A percentile compares a stretch with the other conserved stretches of the same genome.
Evolutionary conservation across 2,888 invertebrate species (phyloP).

Genomic region (Argyresthia goedartella): DNA sequence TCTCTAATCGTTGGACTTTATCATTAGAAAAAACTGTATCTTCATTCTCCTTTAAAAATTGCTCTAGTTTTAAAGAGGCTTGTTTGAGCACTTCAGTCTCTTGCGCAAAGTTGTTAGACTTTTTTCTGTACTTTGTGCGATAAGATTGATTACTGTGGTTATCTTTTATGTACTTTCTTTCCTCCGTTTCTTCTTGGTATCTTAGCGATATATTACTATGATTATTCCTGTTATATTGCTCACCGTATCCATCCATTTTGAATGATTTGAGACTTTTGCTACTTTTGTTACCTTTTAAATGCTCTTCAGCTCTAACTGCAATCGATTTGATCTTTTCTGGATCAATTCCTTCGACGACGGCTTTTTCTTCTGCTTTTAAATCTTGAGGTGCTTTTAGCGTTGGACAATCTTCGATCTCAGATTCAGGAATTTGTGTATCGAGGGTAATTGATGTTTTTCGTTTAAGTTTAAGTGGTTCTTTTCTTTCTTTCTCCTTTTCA

Average conservation of each 20-base stretch:
- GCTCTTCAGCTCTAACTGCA: conserved; percentile 47
- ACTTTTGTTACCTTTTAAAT: conserved; percentile 22
- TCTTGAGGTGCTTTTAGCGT: conserved; percentile 63
- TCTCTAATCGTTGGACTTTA: conserved; percentile 42
- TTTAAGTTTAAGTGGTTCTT: conserved; percentile 34
- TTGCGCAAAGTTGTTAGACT: conserved; percentile 70
- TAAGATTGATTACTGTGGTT: conserved; percentile 58
- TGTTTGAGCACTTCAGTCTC: conserved; percentile 72
- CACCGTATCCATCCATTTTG: conserved; percentile 53
- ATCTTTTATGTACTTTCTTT: conserved; percentile 54
- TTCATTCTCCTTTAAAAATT: conserved; percentile 56
- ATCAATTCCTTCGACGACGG: conserved; percentile 48
- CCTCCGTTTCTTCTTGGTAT: conserved; percentile 49
- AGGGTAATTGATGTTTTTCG: conserved; percentile 49
- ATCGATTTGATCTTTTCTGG: conserved; percentile 49
- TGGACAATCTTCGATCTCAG: conserved; percentile 64
- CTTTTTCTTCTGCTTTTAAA: conserved; percentile 64
- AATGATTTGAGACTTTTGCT: conserved; percentile 52
- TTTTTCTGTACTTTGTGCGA: conserved; percentile 39
- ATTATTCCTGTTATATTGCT: conserved; percentile 50
- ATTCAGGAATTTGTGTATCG: conserved; percentile 53
- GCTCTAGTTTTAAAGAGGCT: conserved; percentile 64
- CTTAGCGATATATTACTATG: conserved; percentile 51
- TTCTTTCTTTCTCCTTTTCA: conserved; percentile 17
- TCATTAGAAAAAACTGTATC: conserved; percentile 23